Percentiles rank a stretch among this genome's conserved stretches.
Evolutionary conservation across 2,113 vertebrate genomes (phyloP).

Genomic region (Larimichthys crocea): DNA sequence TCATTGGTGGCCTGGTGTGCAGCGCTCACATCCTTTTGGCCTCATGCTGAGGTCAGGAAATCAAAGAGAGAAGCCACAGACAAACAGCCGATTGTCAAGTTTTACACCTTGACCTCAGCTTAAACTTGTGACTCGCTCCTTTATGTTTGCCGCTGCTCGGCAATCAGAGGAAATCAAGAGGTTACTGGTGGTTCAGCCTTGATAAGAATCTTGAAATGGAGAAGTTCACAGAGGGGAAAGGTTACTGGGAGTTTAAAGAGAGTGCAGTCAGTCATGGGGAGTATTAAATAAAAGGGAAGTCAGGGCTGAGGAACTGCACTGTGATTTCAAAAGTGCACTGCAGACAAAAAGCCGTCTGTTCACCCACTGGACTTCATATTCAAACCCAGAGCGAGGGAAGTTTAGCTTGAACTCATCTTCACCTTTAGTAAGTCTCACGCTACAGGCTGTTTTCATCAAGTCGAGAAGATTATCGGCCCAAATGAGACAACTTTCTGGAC

Average conservation of each 20-base stretch:
- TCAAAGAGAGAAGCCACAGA: slow-evolving; percentile 75
- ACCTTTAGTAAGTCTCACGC: slow-evolving; percentile 63
- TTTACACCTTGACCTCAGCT: slow-evolving; percentile 80
- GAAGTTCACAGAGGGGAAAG: slow-evolving; percentile 84
- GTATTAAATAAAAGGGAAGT: slow-evolving; percentile 82
- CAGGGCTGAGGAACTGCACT: slow-evolving; percentile 66
- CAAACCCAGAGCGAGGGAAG: slow-evolving; percentile 48
- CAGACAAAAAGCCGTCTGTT: slow-evolving; percentile 80
- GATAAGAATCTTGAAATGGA: slow-evolving; percentile 86
- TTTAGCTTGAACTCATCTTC: slow-evolving; percentile 75
- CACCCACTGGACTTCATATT: slow-evolving; percentile 65
- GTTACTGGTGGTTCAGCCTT: slow-evolving; percentile 82
- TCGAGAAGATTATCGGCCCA: not conserved
- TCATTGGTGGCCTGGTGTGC: slow-evolving; percentile 54
- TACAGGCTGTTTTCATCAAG: slow-evolving; percentile 26
- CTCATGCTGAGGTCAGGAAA: slow-evolving; percentile 73
- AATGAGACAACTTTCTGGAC: slow-evolving; percentile 12
- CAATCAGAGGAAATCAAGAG: slow-evolving; percentile 80
- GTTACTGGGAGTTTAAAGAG: slow-evolving; percentile 84
- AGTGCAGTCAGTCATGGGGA: slow-evolving; percentile 80
- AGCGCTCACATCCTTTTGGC: slow-evolving; percentile 59
- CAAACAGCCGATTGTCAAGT: slow-evolving; percentile 82
- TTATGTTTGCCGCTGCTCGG: slow-evolving; percentile 68
- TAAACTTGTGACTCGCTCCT: slow-evolving; percentile 77
- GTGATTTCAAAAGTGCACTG: slow-evolving; percentile 73